Conservation (phyloP, 2,113 vertebrate genomes). For the Ivindomyrus marchei region DNA sequence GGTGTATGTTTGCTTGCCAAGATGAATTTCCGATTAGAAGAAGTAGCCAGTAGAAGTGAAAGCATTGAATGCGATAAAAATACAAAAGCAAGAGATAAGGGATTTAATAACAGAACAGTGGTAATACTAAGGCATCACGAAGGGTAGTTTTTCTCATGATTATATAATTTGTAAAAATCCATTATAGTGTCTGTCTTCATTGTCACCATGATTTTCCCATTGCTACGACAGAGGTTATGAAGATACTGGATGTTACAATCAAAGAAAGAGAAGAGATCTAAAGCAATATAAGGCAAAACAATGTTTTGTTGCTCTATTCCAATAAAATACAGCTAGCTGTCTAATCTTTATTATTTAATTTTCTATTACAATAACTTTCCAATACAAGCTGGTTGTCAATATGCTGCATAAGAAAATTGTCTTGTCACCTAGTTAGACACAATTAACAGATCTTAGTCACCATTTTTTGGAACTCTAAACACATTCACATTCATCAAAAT, state of each 20-base stretch:
- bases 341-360: background rate
- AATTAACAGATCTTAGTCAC: background rate
- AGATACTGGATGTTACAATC: background rate
- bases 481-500: background rate
- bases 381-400: background rate
- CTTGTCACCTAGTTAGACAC: background rate
- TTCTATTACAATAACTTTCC: background rate
- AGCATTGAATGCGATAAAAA: background rate
- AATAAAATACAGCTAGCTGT: background rate
- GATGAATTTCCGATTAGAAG: background rate
- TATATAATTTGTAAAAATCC: background rate
- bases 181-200: background rate
- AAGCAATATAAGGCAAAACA: background rate
- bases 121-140: background rate
- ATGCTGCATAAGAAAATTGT: background rate
- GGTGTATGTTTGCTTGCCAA: background rate
- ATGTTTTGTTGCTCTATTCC: background rate
- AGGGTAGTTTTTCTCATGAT: background rate
- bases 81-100: background rate
- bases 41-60: background rate
- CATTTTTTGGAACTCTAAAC: background rate
- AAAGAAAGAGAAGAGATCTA: background rate
- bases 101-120: background rate
- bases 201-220: background rate
- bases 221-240: background rate